phyloP scores from a whole-genome alignment of 2,113 vertebrate genomes.

The Eidolon helvum region DNA sequence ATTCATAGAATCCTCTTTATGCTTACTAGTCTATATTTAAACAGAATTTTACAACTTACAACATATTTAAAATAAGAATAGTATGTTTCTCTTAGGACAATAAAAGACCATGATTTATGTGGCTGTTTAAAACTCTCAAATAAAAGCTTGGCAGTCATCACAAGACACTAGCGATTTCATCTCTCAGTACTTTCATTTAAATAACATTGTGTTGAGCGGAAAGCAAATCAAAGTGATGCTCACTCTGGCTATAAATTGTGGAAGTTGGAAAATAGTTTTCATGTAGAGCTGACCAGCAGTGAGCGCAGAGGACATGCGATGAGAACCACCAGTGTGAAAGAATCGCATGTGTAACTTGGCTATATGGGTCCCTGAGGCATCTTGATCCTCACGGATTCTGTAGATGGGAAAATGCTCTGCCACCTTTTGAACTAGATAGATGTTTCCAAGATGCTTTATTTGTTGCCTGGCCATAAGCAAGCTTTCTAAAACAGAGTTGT shows the following conservation, averaged over 20 bases:
- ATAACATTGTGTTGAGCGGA: constrained; percentile 16
- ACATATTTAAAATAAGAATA: constrained; percentile 3
- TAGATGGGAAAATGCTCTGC: not conserved
- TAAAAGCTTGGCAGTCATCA: constrained; percentile 44
- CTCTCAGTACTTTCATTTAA: constrained; percentile 16
- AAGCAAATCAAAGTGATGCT: constrained; percentile 17
- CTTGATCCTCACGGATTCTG: not conserved
- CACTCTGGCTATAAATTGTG: not conserved
- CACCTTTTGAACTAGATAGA: not conserved
- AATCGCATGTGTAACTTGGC: not conserved
- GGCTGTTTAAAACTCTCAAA: constrained; percentile 21
- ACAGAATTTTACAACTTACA: constrained; percentile 24
- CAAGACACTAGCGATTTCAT: constrained; percentile 46
- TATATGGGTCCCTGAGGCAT: not conserved
- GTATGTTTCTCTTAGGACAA: not conserved
- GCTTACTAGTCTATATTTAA: not conserved
- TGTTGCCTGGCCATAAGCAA: constrained; percentile 24
- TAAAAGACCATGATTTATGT: not conserved
- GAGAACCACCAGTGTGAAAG: not conserved
- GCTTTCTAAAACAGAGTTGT: constrained; percentile 3
- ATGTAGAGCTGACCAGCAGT: not conserved
- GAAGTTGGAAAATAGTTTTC: not conserved
- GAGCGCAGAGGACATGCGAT: not conserved
- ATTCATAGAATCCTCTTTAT: not conserved
- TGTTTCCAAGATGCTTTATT: not conserved